Evolutionary conservation across 2,113 vertebrate species (phyloP).

Genomic region (Mystacornis crossleyi): DNA sequence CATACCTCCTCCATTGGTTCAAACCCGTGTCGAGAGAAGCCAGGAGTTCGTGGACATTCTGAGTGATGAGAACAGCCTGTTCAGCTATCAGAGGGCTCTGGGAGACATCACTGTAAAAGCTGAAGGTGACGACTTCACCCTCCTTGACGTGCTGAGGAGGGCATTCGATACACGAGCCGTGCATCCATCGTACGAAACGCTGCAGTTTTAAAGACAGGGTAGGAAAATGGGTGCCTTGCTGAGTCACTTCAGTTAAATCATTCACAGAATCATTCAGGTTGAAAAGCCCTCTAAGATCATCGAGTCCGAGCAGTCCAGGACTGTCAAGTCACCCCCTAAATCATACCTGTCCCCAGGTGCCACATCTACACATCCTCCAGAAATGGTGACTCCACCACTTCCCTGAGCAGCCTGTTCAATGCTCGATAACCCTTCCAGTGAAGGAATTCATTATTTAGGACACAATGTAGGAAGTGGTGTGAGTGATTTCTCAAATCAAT

Average conservation of each 20-base stretch:
- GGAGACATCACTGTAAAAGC: conserved; percentile 84
- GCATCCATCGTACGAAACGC: conserved; percentile 93
- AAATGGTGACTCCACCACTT: background rate
- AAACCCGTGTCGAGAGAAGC: conserved; percentile 76
- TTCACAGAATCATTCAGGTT: background rate
- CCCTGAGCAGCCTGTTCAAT: background rate
- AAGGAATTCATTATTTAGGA: background rate
- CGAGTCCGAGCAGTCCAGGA: background rate
- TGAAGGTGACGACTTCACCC: conserved; percentile 78
- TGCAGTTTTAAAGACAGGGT: conserved; percentile 41
- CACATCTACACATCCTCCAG: background rate
- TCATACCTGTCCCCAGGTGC: no score
- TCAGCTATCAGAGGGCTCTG: conserved; percentile 82
- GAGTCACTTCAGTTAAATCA: background rate
- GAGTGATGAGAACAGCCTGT: conserved; percentile 75
- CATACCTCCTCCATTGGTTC: conserved; percentile 84
- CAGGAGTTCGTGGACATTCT: conserved; percentile 82
- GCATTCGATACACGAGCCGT: conserved; percentile 88
- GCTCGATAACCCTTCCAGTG: background rate
- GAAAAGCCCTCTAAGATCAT: background rate
- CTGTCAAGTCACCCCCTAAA: background rate
- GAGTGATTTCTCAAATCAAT: background rate
- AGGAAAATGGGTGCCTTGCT: background rate
- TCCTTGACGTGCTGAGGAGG: conserved; percentile 79
- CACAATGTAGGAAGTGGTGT: background rate